These are phyloP conservation scores for Cyprinus carpio DNA, from an alignment of 2,113 vertebrate species.

Conservation along the genomic window DNA sequence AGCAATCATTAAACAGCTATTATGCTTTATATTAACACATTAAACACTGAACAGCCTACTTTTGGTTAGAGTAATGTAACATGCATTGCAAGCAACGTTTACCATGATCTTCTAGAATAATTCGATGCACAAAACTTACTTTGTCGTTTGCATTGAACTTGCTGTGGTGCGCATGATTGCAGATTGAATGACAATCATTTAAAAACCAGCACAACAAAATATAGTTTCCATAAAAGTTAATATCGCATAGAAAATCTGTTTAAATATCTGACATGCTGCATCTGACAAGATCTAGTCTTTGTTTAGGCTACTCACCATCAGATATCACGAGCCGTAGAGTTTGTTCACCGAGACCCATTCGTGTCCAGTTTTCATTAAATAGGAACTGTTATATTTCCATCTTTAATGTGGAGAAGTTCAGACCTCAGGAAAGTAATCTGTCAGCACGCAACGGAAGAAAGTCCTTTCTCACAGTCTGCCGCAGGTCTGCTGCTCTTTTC, in stretches of 20 bases:
- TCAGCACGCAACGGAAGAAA: slow-evolving; percentile 3
- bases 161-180: not conserved
- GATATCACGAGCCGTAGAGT: not conserved
- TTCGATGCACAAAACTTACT: not conserved
- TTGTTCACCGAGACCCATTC: slow-evolving; percentile 7
- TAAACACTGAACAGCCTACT: not conserved
- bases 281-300: not conserved
- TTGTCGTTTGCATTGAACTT: not conserved
- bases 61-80: not conserved
- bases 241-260: not conserved
- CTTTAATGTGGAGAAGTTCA: not conserved
- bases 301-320: slow-evolving; percentile 5
- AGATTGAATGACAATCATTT: not conserved
- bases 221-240: not conserved
- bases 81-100: not conserved
- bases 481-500: not conserved
- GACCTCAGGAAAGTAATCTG: not conserved
- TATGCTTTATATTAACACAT: not conserved
- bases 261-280: not conserved
- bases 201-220: not conserved
- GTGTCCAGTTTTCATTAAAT: not conserved
- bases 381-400: not conserved
- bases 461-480: not conserved
- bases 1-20: not conserved
- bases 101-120: not conserved